phyloP scores from a whole-genome alignment of 2,888 invertebrate species.

The Periphyllus acericola region DNA sequence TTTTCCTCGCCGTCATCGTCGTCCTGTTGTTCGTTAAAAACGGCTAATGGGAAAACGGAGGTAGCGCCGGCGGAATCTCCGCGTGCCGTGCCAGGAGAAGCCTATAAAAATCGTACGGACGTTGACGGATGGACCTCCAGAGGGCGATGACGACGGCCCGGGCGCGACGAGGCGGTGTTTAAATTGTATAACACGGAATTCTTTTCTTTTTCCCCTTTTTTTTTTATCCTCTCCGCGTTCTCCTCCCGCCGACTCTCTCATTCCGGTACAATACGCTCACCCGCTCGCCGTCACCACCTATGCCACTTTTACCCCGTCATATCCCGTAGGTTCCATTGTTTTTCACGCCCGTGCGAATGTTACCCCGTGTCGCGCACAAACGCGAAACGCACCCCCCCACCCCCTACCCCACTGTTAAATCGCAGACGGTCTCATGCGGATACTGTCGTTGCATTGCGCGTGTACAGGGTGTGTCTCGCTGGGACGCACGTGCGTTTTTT shows the following conservation, averaged over 20 bases:
- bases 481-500: no score
- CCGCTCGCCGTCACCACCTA: background rate
- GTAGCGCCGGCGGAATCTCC: background rate
- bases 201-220: background rate
- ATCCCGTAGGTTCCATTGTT: background rate
- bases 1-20: background rate
- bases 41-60: constrained; percentile 43
- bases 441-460: no score
- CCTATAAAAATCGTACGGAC: constrained; percentile 42
- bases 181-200: constrained; percentile 46
- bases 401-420: no score
- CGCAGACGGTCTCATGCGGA: no score
- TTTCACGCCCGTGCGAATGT: background rate
- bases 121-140: constrained; percentile 57
- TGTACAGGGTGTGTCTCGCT: no score
- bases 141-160: constrained; percentile 18
- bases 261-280: background rate
- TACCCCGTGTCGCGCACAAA: no score
- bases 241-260: background rate
- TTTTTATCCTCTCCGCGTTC: background rate
- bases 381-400: no score
- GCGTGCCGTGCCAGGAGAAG: background rate
- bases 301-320: background rate
- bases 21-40: constrained; percentile 7
- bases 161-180: constrained; percentile 7